Evolutionary conservation across 2,888 invertebrate species (phyloP), one percentile per base, ranked within the genome.

Genomic region (Cantharis lateralis): DNA sequence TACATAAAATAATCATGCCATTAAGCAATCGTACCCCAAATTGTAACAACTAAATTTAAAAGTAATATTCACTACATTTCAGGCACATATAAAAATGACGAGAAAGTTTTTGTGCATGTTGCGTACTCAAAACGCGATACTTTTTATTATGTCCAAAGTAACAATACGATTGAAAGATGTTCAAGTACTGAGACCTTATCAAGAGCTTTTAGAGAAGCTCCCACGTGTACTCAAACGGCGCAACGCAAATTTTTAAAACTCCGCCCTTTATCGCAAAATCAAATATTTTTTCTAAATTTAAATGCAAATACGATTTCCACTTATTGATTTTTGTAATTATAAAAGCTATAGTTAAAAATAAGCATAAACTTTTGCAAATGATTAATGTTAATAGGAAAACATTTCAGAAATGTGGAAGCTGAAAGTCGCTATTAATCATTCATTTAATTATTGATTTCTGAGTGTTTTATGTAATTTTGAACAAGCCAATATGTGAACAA

Each of bases 151-250:
- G 16, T 7, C 64, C 26, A 71, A 16, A 72, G 73, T 73, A 70
- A 68, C 78, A 76, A 62, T 75, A 48, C 75, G 75, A 18, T 68
- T 69, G 73, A 62, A 68, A 15, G 78, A 72, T 72, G 68, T 20
- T 76, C 66, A 32, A 70, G 73, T 68, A 78, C 78, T 78, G 78
- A 78, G 75, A 72, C 72, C 76, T 76, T 71, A 62, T 26, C 66
- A 62, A 68, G 70, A 76, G 75, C 76, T 78, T 78, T 76, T 70
- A 24, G 74, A 75, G 68, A 73, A 75, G 73, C 76, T 73, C 75
- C 78, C 78, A 78, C 78, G 78, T 78, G 78, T 75, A 78, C 32
- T 20, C 62, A 70, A 61, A 70, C 71, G 70, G 78, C 78, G 78
- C 78, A 78, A 70, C 70, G 76, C 78, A 76, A 78, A 78, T 71